A percentile compares a stretch with the other conserved stretches of the same genome.
phyloP scores from a whole-genome alignment of 2,797 vertebrate genomes.

The Esox lucius region DNA sequence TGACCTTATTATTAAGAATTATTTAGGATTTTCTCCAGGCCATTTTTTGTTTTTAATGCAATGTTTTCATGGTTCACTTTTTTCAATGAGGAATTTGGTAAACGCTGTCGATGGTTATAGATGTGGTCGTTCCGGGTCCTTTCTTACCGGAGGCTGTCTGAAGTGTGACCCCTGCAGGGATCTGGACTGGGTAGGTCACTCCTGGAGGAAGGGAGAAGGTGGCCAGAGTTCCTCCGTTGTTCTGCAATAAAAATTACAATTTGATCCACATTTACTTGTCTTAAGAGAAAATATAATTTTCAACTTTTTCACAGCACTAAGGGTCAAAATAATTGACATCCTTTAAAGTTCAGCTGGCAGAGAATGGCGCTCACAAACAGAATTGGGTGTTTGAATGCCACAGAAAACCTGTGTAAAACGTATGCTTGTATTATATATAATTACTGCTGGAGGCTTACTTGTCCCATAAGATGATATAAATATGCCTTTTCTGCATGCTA shows the following conservation, averaged over 20 bases:
- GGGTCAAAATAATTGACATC: neutral
- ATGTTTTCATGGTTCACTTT: neutral
- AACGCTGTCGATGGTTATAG: neutral
- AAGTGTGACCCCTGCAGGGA: slow-evolving; percentile 90
- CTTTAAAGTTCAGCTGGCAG: neutral
- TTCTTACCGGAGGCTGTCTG: slow-evolving; percentile 87
- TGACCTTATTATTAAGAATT: too few species aligned
- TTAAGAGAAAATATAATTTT: neutral
- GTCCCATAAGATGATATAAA: too few species aligned
- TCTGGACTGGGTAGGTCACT: slow-evolving; percentile 86
- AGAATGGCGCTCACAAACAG: too few species aligned
- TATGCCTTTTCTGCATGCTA: too few species aligned
- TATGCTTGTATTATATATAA: too few species aligned
- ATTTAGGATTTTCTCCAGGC: too few species aligned
- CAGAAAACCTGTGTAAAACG: too few species aligned
- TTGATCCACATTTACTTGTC: neutral
- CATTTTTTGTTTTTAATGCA: too few species aligned
- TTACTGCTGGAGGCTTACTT: too few species aligned
- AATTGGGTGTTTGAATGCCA: too few species aligned
- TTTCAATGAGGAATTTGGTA: neutral
- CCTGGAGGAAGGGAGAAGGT: slow-evolving; percentile 83
- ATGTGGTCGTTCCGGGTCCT: neutral
- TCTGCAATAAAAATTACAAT: slow-evolving; percentile 66
- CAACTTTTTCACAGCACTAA: neutral
- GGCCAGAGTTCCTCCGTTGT: slow-evolving; percentile 62